Evolutionary conservation across 2,888 invertebrate species (phyloP), one percentile per base, ranked within the genome.

Genomic region (Pollenia amentaria): DNA sequence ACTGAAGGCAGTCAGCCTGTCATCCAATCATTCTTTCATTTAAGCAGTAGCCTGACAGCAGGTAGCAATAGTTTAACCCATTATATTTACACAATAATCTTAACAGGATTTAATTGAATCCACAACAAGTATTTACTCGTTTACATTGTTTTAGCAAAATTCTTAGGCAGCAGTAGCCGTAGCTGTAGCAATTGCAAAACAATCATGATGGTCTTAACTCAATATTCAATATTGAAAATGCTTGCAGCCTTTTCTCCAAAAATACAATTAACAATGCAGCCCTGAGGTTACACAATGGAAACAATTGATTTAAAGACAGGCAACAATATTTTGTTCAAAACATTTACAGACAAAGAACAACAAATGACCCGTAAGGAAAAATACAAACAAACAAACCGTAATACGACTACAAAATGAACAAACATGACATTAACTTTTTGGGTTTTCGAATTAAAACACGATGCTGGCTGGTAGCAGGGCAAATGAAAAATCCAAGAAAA

Each of bases 91-190:
- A 79, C 40, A 86, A 79, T 60, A 44, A 81, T 84, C 57, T 80
- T 62, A 81, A 57, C 77, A 69, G 76, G 38, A 69, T 87, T 80
- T 65, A 87, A 87, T 77, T 87, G 80, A 87, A 80, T 73, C 42
- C 53, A 57, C 76, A 76, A 83, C 44, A 82, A 67, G 67, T 69
- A 60, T 82, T 82, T 70, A 53, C n/a, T 76, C 18, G 53, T 70
- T 46, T 62, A 62, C 67, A 69, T 76, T 82, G 62, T 70, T 73
- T 65, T 38, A 18, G n/a, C 21, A 51, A 14, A 42, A 38, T 29
- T 11, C 29, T 9, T 16, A 57, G 12, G 38, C 12, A 46, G 16
- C 44, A 42, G 16, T 9, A 10, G 14, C 48, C 40, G 10, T 44
- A n/a, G 29, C 29, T 29, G 29, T 6, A 60, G 46, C 65, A 46